Evolutionary conservation across 2,888 invertebrate genomes (phyloP), one percentile per base, ranked within the genome.

Genomic region (Drosophila subquinaria): DNA sequence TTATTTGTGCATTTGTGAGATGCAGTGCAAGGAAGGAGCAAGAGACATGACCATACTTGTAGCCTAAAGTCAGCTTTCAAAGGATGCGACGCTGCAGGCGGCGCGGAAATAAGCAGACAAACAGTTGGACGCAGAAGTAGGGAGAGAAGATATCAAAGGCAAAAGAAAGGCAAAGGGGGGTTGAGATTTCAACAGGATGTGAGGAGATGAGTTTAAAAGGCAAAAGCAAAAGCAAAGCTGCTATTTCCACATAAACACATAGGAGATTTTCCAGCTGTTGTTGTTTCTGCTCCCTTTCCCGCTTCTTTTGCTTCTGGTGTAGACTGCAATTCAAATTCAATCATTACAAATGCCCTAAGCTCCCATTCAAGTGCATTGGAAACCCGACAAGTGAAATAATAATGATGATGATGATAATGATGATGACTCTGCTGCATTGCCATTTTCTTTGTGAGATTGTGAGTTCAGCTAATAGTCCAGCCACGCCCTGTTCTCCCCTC

Each of bases 281-380:
- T 66, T 57, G 15, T 33, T 59, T 15, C 36, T 42, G 35, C 50
- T 15, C 10, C 30, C 36, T 13, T 11, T 17, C 30, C 42, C 43
- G 38, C 40, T 48, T 30, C n/a, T 53, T 48, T 47, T 45, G 36
- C 43, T 23, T 36, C 27, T 51, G 36, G 13, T 50, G 51, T n/a
- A 17, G 73, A 69, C 64, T 70, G 78, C 89, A 83, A 84, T 88
- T 84, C 71, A 82, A 86, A 83, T 88, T 82, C 87, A 83, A 83
- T 83, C 87, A 83, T 86, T 80, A 67, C 89, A 72, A 83, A 83
- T 75, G 67, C 83, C 87, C 78, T 66, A 65, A 88, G 83, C 89
- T 78, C 43, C 62, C 36, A 59, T 71, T 81, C 51, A 73, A 82
- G 81, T 67, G 76, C 81, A 78, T 52, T 57, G 67, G 30, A 23